Percentiles rank a stretch among this genome's conserved stretches.
Evolutionary conservation across 2,113 vertebrate species (phyloP).

Genomic region (Stomatorhinus ivindoensis): DNA sequence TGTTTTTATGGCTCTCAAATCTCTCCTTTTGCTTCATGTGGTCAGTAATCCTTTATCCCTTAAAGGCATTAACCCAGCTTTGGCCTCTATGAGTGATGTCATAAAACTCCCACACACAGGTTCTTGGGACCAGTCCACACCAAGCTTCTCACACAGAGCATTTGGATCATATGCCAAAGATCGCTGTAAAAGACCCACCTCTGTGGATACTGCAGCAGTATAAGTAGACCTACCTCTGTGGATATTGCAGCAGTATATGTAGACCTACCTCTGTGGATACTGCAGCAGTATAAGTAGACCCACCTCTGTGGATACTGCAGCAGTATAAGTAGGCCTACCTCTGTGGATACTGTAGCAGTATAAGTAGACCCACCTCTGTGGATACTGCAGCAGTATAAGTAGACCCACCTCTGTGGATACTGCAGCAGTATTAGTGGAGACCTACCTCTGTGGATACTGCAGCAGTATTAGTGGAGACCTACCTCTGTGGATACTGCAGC

Average conservation of each 20-base stretch:
- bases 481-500: neutral
- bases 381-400: no score
- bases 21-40: neutral
- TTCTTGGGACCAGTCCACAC: neutral
- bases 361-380: no score
- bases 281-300: neutral
- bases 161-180: neutral
- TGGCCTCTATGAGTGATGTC: neutral
- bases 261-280: neutral
- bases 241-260: neutral
- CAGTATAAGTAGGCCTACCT: no score
- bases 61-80: neutral
- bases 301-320: neutral
- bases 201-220: neutral
- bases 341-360: no score
- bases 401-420: no score
- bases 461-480: neutral
- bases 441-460: neutral
- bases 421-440: no score
- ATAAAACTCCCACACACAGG: neutral
- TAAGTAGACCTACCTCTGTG: neutral
- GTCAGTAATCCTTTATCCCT: neutral
- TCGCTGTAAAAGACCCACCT: neutral
- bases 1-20: neutral
- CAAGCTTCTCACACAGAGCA: neutral